Evolutionary conservation across 2,797 vertebrate genomes (phyloP).

Genomic region (Thaleichthys pacificus): DNA sequence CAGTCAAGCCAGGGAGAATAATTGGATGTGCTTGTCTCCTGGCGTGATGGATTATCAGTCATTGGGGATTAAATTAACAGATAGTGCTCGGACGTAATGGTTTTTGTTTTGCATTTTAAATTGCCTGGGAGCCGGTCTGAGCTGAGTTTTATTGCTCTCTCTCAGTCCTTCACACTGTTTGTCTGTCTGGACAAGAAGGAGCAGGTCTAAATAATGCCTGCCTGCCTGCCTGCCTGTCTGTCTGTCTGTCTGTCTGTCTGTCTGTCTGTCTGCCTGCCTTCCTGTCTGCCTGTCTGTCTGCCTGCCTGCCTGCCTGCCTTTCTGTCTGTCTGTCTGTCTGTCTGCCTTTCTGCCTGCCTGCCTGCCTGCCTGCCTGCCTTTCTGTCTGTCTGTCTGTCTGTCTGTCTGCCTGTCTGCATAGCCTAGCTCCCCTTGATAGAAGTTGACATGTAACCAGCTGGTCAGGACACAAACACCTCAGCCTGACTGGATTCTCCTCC

Average conservation of each 20-base stretch:
- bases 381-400: conserved; percentile 44
- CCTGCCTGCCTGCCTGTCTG: too few relatives aligned
- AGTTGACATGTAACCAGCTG: conserved; percentile 62
- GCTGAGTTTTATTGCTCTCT: conserved; percentile 88
- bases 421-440: conserved; percentile 42
- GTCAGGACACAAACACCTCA: conserved; percentile 78
- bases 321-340: too few relatives aligned
- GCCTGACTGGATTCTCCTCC: conserved; percentile 82
- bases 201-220: background rate
- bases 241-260: too few relatives aligned
- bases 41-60: conserved; percentile 99
- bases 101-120: conserved; percentile 99
- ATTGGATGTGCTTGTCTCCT: conserved; percentile 99
- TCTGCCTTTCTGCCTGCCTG: background rate
- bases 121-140: conserved; percentile 93
- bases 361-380: background rate
- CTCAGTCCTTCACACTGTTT: conserved; percentile 34
- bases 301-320: too few relatives aligned
- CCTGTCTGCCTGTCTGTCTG: too few relatives aligned
- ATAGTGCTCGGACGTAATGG: conserved; percentile 99
- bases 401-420: conserved; percentile 22
- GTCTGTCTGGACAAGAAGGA: conserved; percentile 24
- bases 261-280: too few relatives aligned
- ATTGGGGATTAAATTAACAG: conserved; percentile 99
- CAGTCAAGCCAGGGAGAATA: conserved; percentile 99